Base-by-base conservation (phyloP, 2,888 invertebrate genomes). In the Polydrusus pterygomalis region DNA sequence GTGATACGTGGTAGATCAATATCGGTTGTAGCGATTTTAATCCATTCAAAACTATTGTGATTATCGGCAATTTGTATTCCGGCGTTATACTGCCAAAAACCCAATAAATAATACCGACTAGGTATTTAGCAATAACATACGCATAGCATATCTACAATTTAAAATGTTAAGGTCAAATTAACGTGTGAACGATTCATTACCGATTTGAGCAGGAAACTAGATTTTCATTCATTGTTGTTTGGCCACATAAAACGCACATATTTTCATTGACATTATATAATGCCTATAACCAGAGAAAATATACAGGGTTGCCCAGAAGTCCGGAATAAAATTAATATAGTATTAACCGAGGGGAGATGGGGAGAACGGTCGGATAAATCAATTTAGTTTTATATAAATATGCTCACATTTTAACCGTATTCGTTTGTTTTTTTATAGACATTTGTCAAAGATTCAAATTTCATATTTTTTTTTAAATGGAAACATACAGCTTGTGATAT, bases 121-220 rank as follows among this genome's bases (percentile, higher is more conserved):
- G 51, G 18, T 51, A 51, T 54, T 54, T 54, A 56, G 56, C 34
- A 34, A 34, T 6, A 25, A 25, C 56, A 56, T 56, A 56, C 34
- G 56, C 56, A 56, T 56, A 30, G 9, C 17, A 20, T 25, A 51
- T 34, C 30, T 15, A 56, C 56, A 56, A 30, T 56, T 56, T 34
- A n/a, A 56, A 56, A 56, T 56, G 56, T 56, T 56, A 56, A 56
- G 56, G 56, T 56, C 56, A 56, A 34, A 56, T 56, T 56, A 10
- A 5, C 20, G 56, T 56, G 56, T 56, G 56, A 56, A 56, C 56
- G 56, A 15, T 25, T 54, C 56, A 15, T 34, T 34, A 15, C 34
- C 56, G 15, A 34, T 56, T 56, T 34, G 34, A 56, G 30, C 30
- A 30, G 56, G 56, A 56, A 56, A 34, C 56, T 25, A n/a, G 54